These are phyloP conservation scores for Alcedo quadribrachys DNA, from an alignment of 2,797 vertebrate species.

Conservation along the genomic window DNA sequence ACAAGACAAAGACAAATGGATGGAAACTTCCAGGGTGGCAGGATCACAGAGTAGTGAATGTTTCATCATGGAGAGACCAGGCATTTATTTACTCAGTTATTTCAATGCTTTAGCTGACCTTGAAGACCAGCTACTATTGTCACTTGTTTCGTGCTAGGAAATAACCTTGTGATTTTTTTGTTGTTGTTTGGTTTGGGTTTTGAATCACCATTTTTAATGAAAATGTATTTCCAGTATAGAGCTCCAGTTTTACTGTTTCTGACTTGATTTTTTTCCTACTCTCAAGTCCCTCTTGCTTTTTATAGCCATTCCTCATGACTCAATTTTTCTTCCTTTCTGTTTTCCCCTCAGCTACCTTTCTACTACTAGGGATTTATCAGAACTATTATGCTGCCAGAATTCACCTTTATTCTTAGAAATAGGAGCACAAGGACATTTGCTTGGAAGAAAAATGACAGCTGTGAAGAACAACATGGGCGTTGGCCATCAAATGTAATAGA, in stretches of 20 bases:
- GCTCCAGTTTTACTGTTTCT: neutral
- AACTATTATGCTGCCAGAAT: neutral
- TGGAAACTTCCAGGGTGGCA: neutral
- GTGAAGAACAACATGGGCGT: neutral
- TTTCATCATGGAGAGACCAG: neutral
- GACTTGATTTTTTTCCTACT: neutral
- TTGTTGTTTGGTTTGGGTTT: neutral
- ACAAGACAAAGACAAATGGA: neutral
- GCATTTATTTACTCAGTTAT: neutral
- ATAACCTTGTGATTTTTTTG: neutral
- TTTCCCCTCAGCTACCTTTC: neutral
- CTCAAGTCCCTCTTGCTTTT: neutral
- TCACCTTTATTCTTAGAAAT: constrained; percentile 3
- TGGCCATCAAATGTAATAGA: neutral
- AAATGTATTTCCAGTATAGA: neutral
- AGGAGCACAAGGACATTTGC: neutral
- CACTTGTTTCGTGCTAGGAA: neutral
- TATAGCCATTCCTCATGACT: neutral
- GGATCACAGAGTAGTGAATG: neutral
- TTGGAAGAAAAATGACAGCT: neutral
- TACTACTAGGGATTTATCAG: neutral
- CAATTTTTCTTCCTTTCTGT: neutral
- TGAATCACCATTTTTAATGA: neutral
- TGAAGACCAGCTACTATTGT: neutral
- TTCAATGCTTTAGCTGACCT: neutral